These are phyloP conservation scores for Plecotus auritus DNA, from an alignment of 2,113 vertebrate species.

Conservation along the genomic window DNA sequence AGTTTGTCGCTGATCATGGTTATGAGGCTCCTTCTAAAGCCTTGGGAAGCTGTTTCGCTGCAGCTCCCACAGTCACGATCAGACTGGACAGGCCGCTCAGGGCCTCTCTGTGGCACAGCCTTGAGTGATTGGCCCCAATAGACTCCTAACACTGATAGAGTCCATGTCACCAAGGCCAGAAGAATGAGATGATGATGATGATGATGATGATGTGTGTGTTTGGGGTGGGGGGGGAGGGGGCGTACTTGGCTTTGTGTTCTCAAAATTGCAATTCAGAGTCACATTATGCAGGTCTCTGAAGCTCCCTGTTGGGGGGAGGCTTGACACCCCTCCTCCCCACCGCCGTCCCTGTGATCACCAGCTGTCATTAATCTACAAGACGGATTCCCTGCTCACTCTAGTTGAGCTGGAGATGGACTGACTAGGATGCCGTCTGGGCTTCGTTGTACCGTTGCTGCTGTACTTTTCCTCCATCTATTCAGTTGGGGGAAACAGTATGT, in stretches of 20 bases:
- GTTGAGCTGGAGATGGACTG: neutral
- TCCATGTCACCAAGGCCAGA: neutral
- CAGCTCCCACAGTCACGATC: neutral
- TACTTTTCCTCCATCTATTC: neutral
- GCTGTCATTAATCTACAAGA: neutral
- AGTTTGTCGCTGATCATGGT: neutral
- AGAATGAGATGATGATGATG: neutral
- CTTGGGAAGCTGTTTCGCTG: neutral
- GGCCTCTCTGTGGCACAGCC: neutral
- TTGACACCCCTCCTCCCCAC: fast-evolving
- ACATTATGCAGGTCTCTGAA: fast-evolving
- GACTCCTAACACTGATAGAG: neutral
- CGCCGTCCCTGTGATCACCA: neutral
- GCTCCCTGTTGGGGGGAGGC: neutral
- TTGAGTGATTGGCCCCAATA: neutral
- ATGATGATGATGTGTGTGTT: no score
- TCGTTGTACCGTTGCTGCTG: fast-evolving
- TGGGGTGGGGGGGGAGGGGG: no score
- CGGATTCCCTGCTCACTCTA: no score
- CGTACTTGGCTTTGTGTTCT: neutral
- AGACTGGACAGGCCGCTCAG: neutral
- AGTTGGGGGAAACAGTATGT: neutral
- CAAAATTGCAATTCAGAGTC: neutral
- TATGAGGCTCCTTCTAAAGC: neutral
- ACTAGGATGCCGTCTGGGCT: neutral